Evolutionary conservation across 2,888 invertebrate genomes (phyloP), one percentile per base, ranked within the genome.

Genomic region (Dorcus parallelipipedus): DNA sequence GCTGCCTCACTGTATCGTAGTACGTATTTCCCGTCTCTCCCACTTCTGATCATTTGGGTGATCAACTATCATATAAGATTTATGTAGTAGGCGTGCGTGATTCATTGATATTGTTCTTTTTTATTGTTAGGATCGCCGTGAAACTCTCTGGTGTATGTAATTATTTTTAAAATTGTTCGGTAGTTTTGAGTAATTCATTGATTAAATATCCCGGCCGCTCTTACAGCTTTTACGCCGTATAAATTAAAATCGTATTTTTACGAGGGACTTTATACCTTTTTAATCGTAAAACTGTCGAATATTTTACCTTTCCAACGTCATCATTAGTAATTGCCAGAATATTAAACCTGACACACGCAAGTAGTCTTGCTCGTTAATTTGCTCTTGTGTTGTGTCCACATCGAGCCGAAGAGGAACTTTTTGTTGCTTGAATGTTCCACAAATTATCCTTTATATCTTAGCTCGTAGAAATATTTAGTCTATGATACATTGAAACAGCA

Each of bases 1-100:
- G 69, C 67, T 69, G 61, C 63, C 64, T 65, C 64, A 66, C 66
- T 63, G 64, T 68, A 68, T 68, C 64, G 67, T 64, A 68, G 67
- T 64, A 68, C 66, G 60, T 60, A 55, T 49, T 49, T 55, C 56
- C 60, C 57, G 58, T 60, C 61, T 61, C 59, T 60, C 61, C 65
- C 59, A 33, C 26, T 33, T 33, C 58, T 59, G 54, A 60, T 52
- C 56, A 54, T 52, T 54, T 54, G 33, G 59, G 52, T 62, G 61
- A 54, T 61, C 62, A 61, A 56, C 43, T 43, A 51, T 47, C 52
- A 47, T 51, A 40, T 50, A 56, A 43, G 56, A 56, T 56, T 51
- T 56, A 51, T 56, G 50, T 50, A 9, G 52, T 39, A 42, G 40
- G 38, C 14, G 26, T 20, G 41, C 43, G 43, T 38, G 43, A 38